Base-by-base conservation (phyloP, 2,888 invertebrate species). In the Plebejus melissa region DNA sequence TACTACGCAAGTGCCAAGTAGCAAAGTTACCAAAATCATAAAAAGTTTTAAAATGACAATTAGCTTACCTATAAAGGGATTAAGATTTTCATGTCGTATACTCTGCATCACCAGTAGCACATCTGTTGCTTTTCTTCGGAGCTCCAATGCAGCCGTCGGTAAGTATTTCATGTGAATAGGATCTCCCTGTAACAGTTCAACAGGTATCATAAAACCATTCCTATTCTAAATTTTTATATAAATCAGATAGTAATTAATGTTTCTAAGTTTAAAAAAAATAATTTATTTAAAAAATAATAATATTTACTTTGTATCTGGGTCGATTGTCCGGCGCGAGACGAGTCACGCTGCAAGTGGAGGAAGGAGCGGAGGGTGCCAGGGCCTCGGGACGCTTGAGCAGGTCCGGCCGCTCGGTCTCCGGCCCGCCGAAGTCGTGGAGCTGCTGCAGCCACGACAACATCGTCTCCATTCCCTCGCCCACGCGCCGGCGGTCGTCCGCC, bases 61-160 rank as follows among this genome's bases (percentile, higher is more conserved):
- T 54, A 16, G 28, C 77, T 80, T 84, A 94, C 94, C 98, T 80
- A 98, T 96, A 82, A 98, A 94, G 0, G 97, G 97, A 89, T 98
- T 98, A 54, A 98, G 91, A 87, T 98, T 98, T 87, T 98, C 98
- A 87, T 98, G 98, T 0, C 98, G 95, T 79, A 98, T 89, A 60
- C 97, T 97, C 86, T 98, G 97, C 82, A 98, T 94, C 88, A 96
- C 94, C 70, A 97, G 95, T 77, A 98, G 89, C 71, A 97, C 94
- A 84, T 97, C 97, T 89, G 97, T 95, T 1, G 97, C 96, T 87
- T 97, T 97, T 77, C 96, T 95, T 83, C 96, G 97, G 81, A 98
- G 93, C 87, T 98, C 98, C 78, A 96, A 95, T 1, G 91, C 86
- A 22, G 90, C 88, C 76, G 95, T 90, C 46, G 95, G 95, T 76